Conservation (phyloP, 2,888 invertebrate species). For the Asteroscopus sphinx region DNA sequence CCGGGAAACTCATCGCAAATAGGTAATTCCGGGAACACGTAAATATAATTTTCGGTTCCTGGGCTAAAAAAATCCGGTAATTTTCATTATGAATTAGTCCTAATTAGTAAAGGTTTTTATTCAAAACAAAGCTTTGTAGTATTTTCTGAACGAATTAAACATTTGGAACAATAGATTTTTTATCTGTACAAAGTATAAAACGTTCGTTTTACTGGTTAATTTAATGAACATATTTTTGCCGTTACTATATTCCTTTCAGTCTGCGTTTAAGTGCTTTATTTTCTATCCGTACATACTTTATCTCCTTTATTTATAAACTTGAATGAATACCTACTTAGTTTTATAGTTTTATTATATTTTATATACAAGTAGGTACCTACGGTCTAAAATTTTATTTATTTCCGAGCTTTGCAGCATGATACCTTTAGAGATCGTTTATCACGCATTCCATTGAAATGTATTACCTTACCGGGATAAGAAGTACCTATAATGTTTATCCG, state of each 20-base stretch:
- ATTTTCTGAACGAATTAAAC: not conserved
- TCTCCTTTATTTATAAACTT: not conserved
- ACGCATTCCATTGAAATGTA: too few relatives aligned
- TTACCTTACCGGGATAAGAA: too few relatives aligned
- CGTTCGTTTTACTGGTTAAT: constrained; percentile 9
- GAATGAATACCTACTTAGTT: too few relatives aligned
- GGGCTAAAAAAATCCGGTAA: not conserved
- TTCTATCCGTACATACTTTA: not conserved
- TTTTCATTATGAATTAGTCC: constrained; percentile 14
- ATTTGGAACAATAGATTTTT: constrained; percentile 11
- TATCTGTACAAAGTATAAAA: constrained; percentile 19
- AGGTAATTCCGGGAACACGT: not conserved
- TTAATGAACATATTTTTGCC: constrained; percentile 17
- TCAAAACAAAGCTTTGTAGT: not conserved
- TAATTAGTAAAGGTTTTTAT: constrained; percentile 14
- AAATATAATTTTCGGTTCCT: not conserved
- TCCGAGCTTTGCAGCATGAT: too few relatives aligned
- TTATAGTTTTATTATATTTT: too few relatives aligned
- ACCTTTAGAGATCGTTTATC: too few relatives aligned
- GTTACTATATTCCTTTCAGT: not conserved
- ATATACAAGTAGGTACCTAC: too few relatives aligned
- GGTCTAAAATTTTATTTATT: too few relatives aligned
- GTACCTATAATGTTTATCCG: too few relatives aligned
- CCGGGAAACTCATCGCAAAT: not conserved
- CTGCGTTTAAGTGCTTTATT: not conserved